Percentiles rank a stretch among this genome's conserved stretches.
phyloP scores from a whole-genome alignment of 2,888 invertebrate genomes.

The Trissoscelio sp. region DNA sequence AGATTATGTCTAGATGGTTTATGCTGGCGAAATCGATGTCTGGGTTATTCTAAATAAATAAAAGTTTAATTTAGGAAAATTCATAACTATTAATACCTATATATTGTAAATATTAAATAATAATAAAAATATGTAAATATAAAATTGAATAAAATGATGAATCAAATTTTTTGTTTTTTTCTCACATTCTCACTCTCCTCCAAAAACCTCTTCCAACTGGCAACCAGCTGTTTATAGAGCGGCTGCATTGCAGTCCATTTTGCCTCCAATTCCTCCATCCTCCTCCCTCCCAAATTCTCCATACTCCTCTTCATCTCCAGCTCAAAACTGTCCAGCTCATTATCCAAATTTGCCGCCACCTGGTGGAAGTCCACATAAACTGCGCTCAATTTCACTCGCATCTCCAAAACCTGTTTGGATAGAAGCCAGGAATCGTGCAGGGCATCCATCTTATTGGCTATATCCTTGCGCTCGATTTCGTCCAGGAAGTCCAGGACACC shows the following conservation, averaged over 20 bases:
- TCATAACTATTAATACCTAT: no score
- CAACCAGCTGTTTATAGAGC: constrained; percentile 87
- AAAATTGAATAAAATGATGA: neutral
- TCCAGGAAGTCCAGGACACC: constrained; percentile 86
- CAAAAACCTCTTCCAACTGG: constrained; percentile 88
- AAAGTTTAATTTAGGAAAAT: no score
- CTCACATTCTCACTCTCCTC: constrained; percentile 86
- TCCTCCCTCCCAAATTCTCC: constrained; percentile 84
- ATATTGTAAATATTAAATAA: no score
- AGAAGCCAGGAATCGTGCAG: constrained; percentile 87
- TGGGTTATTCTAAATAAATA: no score
- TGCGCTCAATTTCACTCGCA: constrained; percentile 87
- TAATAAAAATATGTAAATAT: no score
- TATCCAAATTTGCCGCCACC: constrained; percentile 87
- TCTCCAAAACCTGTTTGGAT: constrained; percentile 86
- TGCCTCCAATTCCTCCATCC: constrained; percentile 85
- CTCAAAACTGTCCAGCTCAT: constrained; percentile 88
- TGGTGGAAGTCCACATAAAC: constrained; percentile 90
- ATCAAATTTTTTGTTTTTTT: no score
- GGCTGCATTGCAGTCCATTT: constrained; percentile 87
- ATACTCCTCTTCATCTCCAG: constrained; percentile 85
- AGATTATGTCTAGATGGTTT: no score
- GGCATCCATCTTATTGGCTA: constrained; percentile 87
- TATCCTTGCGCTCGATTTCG: constrained; percentile 86
- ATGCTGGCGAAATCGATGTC: no score